Evolutionary conservation across 2,888 invertebrate species (phyloP), one percentile per base, ranked within the genome.

Genomic region (Lottia gigantea): DNA sequence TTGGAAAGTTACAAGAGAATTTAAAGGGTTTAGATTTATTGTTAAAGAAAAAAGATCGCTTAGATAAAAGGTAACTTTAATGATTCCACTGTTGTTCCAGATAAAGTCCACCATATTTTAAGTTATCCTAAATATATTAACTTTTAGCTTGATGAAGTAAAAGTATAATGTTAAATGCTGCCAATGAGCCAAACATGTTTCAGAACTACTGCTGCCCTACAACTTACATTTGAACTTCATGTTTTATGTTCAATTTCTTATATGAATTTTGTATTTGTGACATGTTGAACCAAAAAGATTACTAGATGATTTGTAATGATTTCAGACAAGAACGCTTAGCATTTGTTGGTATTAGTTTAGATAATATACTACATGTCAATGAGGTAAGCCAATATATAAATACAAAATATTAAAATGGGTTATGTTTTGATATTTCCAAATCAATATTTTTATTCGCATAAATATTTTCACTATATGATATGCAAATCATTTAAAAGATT

Each of bases 321-420:
- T 81, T 7, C 76, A 87, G 93, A 63, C 92, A 92, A 82, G 92
- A 94, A 82, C 90, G 94, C 68, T 88, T 94, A 72, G 93, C 93
- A 0, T 94, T 92, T 86, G 93, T 94, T 31, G 93, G 92, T 23
- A 93, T 94, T 74, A 93, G 93, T 87, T 87, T 94, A 73, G 92
- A 93, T 80, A 94, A 94, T 84, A 93, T 94, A 49, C 87, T 55
- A 55, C 55, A 55, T 55, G 55, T 93, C 61, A 82, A 84, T 70
- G 82, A 85, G 69, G 85, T 83, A 76, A 76, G 83, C 72, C 47
- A 15, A 31, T 45, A 15, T 64, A 64, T n/a, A n/a, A n/a, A n/a
- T n/a, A n/a, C n/a, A n/a, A n/a, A n/a, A n/a, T n/a, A n/a, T n/a
- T n/a, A n/a, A n/a, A n/a, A n/a, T n/a, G n/a, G n/a, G n/a, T n/a